Conservation (phyloP, 2,113 vertebrate genomes). For the Thalassarche chlororhynchos region DNA sequence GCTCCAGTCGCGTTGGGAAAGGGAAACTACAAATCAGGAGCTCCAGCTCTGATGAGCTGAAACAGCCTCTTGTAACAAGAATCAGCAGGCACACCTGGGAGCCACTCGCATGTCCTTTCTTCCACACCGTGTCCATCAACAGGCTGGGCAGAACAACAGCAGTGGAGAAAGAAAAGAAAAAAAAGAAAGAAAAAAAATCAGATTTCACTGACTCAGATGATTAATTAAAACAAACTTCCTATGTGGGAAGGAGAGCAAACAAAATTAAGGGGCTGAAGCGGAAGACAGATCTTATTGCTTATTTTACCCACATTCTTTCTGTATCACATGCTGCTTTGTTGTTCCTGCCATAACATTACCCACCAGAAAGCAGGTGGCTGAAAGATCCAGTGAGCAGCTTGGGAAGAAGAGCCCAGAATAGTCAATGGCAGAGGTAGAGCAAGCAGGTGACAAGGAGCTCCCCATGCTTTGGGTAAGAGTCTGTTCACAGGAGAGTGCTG, state of each 20-base stretch:
- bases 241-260: background rate
- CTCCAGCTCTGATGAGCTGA: background rate
- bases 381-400: background rate
- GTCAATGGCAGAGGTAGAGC: background rate
- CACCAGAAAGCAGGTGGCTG: background rate
- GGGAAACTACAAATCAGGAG: background rate
- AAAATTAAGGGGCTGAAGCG: background rate
- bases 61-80: constrained; percentile 11
- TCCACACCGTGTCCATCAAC: background rate
- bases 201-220: background rate
- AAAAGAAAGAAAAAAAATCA: background rate
- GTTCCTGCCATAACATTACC: background rate
- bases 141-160: background rate
- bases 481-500: background rate
- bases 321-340: rapidly evolving
- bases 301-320: background rate
- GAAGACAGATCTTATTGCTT: background rate
- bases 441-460: background rate
- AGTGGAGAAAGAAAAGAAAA: too few species aligned
- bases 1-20: background rate
- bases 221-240: background rate
- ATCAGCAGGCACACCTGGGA: background rate
- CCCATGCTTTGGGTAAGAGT: too few species aligned
- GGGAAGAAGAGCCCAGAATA: background rate
- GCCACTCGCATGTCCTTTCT: background rate